These are phyloP conservation scores for Parnassius apollo DNA, from an alignment of 2,888 invertebrate genomes.

Conservation along the genomic window DNA sequence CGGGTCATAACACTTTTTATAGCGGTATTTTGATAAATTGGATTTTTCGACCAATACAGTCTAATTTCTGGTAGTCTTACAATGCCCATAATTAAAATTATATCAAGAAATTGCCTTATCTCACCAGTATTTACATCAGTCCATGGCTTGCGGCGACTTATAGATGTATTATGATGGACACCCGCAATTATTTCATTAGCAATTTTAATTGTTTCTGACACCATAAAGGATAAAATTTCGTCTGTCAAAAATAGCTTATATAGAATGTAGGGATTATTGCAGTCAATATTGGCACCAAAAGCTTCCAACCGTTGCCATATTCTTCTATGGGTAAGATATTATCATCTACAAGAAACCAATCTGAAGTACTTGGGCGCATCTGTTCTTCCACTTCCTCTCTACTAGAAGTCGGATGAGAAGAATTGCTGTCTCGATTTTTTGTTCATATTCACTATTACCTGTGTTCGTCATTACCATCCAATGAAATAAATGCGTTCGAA, in stretches of 20 bases:
- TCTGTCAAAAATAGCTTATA: too few relatives aligned
- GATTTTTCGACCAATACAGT: not conserved
- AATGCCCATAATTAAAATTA: conserved; percentile 3
- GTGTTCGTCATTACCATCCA: too few relatives aligned
- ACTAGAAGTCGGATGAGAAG: not conserved
- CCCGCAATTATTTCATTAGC: too few relatives aligned
- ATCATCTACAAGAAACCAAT: conserved; percentile 1
- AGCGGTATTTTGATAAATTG: not conserved
- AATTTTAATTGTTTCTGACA: too few relatives aligned
- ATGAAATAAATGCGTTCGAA: not conserved
- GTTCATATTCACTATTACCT: too few relatives aligned
- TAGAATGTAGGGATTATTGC: not conserved
- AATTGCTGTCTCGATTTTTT: too few relatives aligned
- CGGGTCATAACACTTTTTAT: too few relatives aligned
- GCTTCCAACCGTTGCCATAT: conserved; percentile 1
- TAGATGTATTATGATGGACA: too few relatives aligned
- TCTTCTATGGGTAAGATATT: conserved; percentile 5
- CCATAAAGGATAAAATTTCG: too few relatives aligned
- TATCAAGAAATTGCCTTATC: conserved; percentile 1
- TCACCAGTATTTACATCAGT: not conserved
- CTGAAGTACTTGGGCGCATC: conserved; percentile 1
- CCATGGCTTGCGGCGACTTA: too few relatives aligned
- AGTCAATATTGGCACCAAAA: conserved; percentile 3
- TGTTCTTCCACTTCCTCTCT: not conserved
- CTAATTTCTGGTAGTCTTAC: conserved; percentile 2